These are phyloP conservation scores for Hypotaenidia philippensis DNA, from an alignment of 2,797 vertebrate species.

Conservation along the genomic window DNA sequence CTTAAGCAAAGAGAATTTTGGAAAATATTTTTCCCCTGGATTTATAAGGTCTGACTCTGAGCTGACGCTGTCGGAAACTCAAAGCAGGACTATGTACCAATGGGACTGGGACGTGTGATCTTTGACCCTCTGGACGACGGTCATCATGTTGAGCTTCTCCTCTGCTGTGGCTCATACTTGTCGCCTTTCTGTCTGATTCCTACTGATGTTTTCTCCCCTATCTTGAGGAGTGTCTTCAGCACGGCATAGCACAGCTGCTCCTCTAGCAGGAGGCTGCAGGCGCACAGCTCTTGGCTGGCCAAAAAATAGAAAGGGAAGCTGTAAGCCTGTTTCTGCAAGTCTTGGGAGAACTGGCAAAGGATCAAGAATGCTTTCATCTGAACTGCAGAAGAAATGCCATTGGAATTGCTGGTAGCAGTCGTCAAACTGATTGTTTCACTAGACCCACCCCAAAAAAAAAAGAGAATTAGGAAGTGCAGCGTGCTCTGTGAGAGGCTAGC, in stretches of 20 bases:
- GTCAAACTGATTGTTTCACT: slow-evolving; percentile 31
- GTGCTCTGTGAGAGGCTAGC: background rate
- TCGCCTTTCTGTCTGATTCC: slow-evolving; percentile 11
- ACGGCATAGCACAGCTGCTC: slow-evolving; percentile 33
- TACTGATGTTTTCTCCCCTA: slow-evolving; percentile 6
- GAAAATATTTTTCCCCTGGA: slow-evolving; percentile 16
- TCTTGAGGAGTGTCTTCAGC: background rate
- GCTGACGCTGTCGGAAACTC: slow-evolving; percentile 20
- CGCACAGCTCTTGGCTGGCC: slow-evolving; percentile 30
- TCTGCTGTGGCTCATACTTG: background rate
- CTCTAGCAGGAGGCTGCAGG: slow-evolving; percentile 43
- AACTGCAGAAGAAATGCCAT: slow-evolving; percentile 49
- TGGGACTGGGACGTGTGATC: background rate
- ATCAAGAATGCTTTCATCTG: slow-evolving; percentile 63
- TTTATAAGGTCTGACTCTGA: slow-evolving; percentile 21
- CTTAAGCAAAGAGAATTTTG: slow-evolving; percentile 38
- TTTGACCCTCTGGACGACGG: background rate
- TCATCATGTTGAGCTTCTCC: background rate
- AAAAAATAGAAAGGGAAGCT: slow-evolving; percentile 48
- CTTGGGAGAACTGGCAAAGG: slow-evolving; percentile 50
- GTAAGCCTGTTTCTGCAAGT: slow-evolving; percentile 64
- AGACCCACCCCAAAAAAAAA: background rate
- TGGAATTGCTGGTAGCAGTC: slow-evolving; percentile 59
- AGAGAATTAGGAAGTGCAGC: slow-evolving; percentile 25
- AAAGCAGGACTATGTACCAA: background rate